phyloP scores from a whole-genome alignment of 2,888 invertebrate species.

The Campoplex capitator region DNA sequence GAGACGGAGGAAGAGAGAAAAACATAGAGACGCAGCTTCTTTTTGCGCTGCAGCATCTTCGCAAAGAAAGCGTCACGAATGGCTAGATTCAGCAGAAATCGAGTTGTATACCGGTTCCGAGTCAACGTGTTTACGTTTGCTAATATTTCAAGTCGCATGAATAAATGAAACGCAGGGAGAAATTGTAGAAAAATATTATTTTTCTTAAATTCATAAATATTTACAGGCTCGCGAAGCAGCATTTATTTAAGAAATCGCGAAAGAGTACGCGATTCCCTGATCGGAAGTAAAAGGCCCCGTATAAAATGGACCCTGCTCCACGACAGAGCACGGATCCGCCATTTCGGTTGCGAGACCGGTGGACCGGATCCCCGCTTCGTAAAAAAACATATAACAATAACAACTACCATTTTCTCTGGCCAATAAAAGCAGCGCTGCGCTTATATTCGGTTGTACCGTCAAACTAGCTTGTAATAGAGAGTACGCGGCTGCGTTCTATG shows the following conservation, averaged over 20 bases:
- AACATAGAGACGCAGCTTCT: neutral
- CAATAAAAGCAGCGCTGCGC: neutral
- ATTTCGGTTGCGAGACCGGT: slow-evolving; percentile 64
- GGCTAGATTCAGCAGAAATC: slow-evolving; percentile 13
- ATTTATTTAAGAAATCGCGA: slow-evolving; percentile 10
- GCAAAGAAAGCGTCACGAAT: slow-evolving; percentile 58
- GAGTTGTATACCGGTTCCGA: neutral
- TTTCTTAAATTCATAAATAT: neutral
- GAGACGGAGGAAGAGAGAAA: neutral
- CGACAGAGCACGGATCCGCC: slow-evolving; percentile 56
- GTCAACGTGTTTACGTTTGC: neutral
- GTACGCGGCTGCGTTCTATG: neutral
- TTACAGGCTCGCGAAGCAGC: neutral
- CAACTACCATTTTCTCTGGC: slow-evolving; percentile 31
- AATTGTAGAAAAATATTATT: slow-evolving; percentile 8
- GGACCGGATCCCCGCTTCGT: slow-evolving; percentile 57
- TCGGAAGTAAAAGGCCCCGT: slow-evolving; percentile 40
- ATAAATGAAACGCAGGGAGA: slow-evolving; percentile 11
- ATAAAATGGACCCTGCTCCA: slow-evolving; percentile 63
- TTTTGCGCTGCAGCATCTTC: slow-evolving; percentile 28
- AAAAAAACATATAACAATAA: slow-evolving; percentile 41
- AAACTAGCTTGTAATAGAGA: neutral
- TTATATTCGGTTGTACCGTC: neutral
- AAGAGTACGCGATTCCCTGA: slow-evolving; percentile 3
- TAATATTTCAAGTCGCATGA: neutral